phyloP scores from a whole-genome alignment of 1,140 invertebrate species.

The Pseudomyrmex concolor region DNA sequence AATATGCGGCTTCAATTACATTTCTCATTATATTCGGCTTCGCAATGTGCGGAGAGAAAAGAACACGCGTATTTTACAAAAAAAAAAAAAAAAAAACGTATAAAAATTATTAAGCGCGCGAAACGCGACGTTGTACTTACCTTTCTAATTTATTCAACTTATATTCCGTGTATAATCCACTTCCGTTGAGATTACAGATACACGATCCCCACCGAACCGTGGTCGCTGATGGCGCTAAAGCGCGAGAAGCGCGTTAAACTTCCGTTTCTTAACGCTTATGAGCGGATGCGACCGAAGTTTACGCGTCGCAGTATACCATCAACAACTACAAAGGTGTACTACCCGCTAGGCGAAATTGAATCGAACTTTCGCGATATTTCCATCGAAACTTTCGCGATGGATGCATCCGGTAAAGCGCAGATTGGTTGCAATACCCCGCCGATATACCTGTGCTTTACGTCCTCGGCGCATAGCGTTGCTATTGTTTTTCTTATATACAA shows the following conservation, averaged over 20 bases:
- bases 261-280: conserved; percentile 30
- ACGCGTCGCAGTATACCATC: conserved; percentile 37
- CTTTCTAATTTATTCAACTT: background rate
- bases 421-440: conserved; percentile 42
- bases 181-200: conserved; percentile 2
- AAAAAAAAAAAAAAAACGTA: too few relatives aligned
- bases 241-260: background rate
- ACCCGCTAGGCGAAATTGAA: conserved; percentile 49
- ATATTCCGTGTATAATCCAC: conserved; percentile 18
- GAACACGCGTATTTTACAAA: too few relatives aligned
- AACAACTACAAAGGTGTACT: background rate
- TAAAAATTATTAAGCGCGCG: background rate
- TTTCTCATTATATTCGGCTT: background rate
- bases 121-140: background rate
- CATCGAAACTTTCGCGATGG: conserved; percentile 65
- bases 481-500: conserved; percentile 3
- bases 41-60: background rate
- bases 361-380: conserved; percentile 61
- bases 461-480: too few relatives aligned
- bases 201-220: background rate
- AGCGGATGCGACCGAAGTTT: conserved; percentile 27
- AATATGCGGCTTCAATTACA: conserved; percentile 19
- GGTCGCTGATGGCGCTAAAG: background rate
- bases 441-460: background rate
- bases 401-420: conserved; percentile 41